A percentile compares a stretch with the other conserved stretches of the same genome.
phyloP scores from a whole-genome alignment of 2,113 vertebrate genomes.

The Mesembrinibis cayennensis region DNA sequence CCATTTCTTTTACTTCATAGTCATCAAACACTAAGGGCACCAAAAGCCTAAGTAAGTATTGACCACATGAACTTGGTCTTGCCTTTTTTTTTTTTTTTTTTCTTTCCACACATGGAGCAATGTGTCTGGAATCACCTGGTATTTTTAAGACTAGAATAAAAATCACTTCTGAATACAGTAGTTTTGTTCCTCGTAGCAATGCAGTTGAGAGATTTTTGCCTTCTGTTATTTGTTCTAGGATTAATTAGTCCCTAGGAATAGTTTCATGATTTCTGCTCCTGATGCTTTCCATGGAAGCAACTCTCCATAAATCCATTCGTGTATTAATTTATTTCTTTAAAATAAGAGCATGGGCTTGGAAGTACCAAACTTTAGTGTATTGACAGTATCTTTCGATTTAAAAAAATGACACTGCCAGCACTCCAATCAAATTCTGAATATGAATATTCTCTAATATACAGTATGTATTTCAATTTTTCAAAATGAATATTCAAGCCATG shows the following conservation, averaged over 20 bases:
- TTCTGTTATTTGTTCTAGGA: background rate
- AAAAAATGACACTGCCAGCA: background rate
- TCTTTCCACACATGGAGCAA: fast-evolving
- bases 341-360: background rate
- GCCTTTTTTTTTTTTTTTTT: no score
- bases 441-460: background rate
- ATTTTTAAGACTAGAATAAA: background rate
- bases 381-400: background rate
- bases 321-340: background rate
- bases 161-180: background rate
- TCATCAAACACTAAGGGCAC: background rate
- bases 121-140: background rate
- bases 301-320: background rate
- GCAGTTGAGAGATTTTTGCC: background rate
- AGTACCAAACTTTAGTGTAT: background rate
- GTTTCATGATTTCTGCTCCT: background rate
- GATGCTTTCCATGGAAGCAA: background rate
- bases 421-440: background rate
- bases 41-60: background rate
- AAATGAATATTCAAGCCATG: background rate
- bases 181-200: background rate
- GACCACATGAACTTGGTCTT: background rate
- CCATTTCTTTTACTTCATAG: background rate
- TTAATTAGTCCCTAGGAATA: background rate
- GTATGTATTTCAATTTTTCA: background rate